These are phyloP conservation scores for Conus ventricosus DNA, from an alignment of 1,140 invertebrate genomes.

Conservation along the genomic window DNA sequence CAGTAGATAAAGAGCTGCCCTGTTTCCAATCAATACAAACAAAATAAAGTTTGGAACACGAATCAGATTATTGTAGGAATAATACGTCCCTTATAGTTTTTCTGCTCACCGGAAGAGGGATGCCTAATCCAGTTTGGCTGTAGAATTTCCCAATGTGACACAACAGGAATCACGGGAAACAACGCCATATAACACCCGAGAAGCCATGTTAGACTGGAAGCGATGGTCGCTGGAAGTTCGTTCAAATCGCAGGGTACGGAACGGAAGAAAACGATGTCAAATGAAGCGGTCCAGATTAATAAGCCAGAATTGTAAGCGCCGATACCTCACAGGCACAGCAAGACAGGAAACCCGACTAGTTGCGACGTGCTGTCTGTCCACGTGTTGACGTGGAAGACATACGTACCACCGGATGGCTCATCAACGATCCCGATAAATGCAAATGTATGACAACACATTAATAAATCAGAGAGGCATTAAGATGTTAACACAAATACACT, in stretches of 20 bases:
- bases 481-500: neutral
- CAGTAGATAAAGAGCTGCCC: constrained; percentile 51
- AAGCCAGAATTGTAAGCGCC: neutral
- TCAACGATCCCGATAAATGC: neutral
- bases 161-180: constrained; percentile 28
- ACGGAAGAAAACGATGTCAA: neutral
- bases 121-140: constrained; percentile 46
- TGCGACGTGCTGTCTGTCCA: neutral
- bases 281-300: constrained; percentile 10
- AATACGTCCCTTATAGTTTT: constrained; percentile 40
- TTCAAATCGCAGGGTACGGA: neutral
- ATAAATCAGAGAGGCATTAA: neutral
- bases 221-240: neutral
- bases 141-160: constrained; percentile 46
- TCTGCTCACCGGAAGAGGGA: constrained; percentile 48
- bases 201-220: neutral
- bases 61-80: constrained; percentile 47
- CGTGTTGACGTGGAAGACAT: neutral
- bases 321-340: neutral
- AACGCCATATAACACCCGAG: neutral
- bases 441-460: neutral
- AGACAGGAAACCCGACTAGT: neutral
- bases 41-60: constrained; percentile 45
- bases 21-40: constrained; percentile 44
- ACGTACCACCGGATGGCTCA: neutral